These are phyloP conservation scores for Colaptes auratus DNA, from an alignment of 2,113 vertebrate species.

Conservation along the genomic window DNA sequence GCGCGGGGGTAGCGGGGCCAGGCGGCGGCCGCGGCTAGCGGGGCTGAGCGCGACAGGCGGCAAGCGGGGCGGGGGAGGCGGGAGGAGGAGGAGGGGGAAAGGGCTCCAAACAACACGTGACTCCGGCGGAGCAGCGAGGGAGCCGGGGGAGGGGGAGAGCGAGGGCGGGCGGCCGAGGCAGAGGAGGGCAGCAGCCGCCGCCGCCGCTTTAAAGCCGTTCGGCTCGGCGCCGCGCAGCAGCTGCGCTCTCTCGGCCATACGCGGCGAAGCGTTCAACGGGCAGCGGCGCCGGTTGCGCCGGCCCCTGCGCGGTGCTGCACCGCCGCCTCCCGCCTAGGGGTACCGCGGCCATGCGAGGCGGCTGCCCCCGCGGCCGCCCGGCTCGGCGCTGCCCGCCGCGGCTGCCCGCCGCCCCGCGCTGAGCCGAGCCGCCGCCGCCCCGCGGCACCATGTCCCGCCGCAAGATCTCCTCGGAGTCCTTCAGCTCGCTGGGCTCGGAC, in stretches of 20 bases:
- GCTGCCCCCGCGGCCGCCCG: not conserved
- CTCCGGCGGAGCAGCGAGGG: not conserved
- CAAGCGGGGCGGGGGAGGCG: not conserved
- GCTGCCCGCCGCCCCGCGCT: not conserved
- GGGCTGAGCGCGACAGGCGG: not conserved
- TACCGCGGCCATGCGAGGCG: not conserved
- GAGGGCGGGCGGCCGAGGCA: not conserved
- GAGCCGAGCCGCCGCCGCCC: not conserved
- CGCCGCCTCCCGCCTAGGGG: not conserved
- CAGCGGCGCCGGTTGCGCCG: not conserved
- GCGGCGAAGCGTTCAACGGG: not conserved
- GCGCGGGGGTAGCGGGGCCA: not conserved
- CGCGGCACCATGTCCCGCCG: conserved; percentile 87
- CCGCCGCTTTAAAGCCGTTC: not conserved
- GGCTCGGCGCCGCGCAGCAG: not conserved
- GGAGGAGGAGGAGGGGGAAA: not conserved
- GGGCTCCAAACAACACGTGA: conserved; percentile 2
- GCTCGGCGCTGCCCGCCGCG: not conserved
- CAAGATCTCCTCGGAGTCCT: conserved; percentile 96
- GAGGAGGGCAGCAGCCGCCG: conserved; percentile 8
- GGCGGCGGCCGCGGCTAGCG: not conserved
- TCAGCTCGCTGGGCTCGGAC: conserved; percentile 93
- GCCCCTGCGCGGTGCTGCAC: not conserved
- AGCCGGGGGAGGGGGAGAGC: conserved; percentile 22
- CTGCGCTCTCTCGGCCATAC: not conserved